A percentile compares a stretch with the other conserved stretches of the same genome.
phyloP scores from a whole-genome alignment of 2,888 invertebrate species.

The Callyntrura guangdongensis region DNA sequence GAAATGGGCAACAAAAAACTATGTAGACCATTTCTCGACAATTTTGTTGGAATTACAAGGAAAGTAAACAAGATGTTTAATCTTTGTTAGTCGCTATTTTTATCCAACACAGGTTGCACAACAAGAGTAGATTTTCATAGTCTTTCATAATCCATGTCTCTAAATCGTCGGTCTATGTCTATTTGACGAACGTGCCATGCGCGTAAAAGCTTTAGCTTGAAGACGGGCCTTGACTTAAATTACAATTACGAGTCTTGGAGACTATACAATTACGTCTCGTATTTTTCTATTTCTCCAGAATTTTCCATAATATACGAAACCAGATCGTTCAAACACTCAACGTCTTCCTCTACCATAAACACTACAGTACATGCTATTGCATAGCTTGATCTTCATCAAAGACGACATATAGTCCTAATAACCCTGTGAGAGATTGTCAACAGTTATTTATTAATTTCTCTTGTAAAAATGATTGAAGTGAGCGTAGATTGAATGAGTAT shows the following conservation, averaged over 20 bases:
- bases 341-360: not conserved
- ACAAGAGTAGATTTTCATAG: slow-evolving; percentile 20
- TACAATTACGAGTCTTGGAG: no score
- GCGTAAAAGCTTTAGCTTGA: slow-evolving; percentile 40
- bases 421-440: slow-evolving; percentile 48
- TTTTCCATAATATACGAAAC: not conserved
- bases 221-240: no score
- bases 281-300: not conserved
- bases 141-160: slow-evolving; percentile 17
- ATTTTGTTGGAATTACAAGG: no score
- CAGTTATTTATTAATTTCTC: slow-evolving; percentile 65
- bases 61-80: not conserved
- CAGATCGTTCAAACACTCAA: not conserved
- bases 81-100: no score
- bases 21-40: no score
- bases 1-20: no score
- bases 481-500: slow-evolving; percentile 41
- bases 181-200: slow-evolving; percentile 41
- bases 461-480: slow-evolving; percentile 2
- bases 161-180: not conserved
- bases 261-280: no score
- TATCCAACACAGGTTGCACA: no score
- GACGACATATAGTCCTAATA: no score
- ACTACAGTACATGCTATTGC: no score
- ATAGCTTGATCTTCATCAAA: slow-evolving; percentile 58